Conservation (phyloP, 1,140 invertebrate genomes). For the Drosophila biarmipes region DNA sequence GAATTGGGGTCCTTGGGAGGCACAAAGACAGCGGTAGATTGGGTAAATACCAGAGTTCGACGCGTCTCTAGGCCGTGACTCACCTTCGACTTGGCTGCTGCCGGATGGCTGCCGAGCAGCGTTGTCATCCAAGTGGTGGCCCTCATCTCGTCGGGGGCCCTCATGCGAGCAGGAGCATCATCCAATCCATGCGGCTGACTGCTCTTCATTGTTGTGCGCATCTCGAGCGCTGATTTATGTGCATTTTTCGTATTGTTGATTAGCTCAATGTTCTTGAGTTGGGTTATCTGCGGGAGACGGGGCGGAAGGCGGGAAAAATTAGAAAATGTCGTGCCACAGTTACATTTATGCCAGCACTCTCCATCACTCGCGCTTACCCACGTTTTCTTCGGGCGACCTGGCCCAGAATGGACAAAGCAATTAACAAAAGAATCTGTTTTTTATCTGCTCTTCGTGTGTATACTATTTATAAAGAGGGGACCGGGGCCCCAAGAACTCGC, state of each 20-base stretch:
- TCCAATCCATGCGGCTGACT: conserved; percentile 39
- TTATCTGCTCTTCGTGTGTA: conserved; percentile 23
- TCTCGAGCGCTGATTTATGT: conserved; percentile 74
- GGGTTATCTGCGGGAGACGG: conserved; percentile 68
- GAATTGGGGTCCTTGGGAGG: conserved; percentile 68
- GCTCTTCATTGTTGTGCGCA: conserved; percentile 61
- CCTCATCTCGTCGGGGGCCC: conserved; percentile 37
- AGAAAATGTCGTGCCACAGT: conserved; percentile 54
- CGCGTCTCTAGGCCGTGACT: not conserved
- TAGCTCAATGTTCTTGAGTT: conserved; percentile 84
- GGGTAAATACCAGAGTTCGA: conserved; percentile 1
- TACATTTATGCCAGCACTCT: conserved; percentile 47
- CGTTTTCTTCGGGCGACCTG: conserved; percentile 32
- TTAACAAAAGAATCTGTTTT: conserved; percentile 51
- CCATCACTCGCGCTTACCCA: conserved; percentile 26
- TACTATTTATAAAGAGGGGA: not conserved
- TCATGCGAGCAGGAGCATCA: conserved; percentile 46
- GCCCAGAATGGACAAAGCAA: conserved; percentile 30
- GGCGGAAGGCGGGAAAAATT: conserved; percentile 19
- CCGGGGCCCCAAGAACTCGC: not conserved
- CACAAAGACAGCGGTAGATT: not conserved
- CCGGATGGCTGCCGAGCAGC: conserved; percentile 50
- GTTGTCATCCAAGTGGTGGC: conserved; percentile 66
- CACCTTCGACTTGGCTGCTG: conserved; percentile 61
- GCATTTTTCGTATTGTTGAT: conserved; percentile 81